Percentiles rank a stretch among this genome's conserved stretches.
These are phyloP conservation scores for Macquaria ambigua DNA, from an alignment of 2,113 vertebrate species.

Conservation along the genomic window DNA sequence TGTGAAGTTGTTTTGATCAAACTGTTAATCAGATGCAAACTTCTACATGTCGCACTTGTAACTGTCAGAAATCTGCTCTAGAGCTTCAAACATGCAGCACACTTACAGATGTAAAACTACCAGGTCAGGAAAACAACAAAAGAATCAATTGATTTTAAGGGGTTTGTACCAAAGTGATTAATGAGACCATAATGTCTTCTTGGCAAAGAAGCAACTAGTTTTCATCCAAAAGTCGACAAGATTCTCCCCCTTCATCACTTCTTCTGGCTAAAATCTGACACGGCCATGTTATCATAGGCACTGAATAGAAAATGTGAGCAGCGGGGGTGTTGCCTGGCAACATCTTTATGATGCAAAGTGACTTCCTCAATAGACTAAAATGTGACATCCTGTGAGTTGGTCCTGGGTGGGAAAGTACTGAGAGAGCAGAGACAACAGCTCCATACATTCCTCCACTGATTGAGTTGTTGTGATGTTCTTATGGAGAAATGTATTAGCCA, in stretches of 20 bases:
- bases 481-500: slow-evolving; percentile 52
- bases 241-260: slow-evolving; percentile 39
- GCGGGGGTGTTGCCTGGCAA: slow-evolving; percentile 78
- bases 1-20: neutral
- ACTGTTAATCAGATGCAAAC: neutral
- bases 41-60: neutral
- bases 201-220: slow-evolving; percentile 51
- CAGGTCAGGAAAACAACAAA: slow-evolving; percentile 26
- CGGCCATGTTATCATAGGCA: slow-evolving; percentile 71
- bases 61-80: neutral
- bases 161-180: slow-evolving; percentile 47
- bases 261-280: slow-evolving; percentile 72
- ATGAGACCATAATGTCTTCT: slow-evolving; percentile 53
- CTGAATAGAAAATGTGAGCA: slow-evolving; percentile 76
- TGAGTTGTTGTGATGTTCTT: slow-evolving; percentile 61
- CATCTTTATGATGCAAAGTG: slow-evolving; percentile 86
- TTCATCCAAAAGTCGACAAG: slow-evolving; percentile 44
- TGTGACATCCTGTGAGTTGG: slow-evolving; percentile 80
- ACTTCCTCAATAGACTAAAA: slow-evolving; percentile 81
- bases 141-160: slow-evolving; percentile 7
- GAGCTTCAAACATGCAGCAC: slow-evolving; percentile 3
- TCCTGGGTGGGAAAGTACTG: slow-evolving; percentile 67
- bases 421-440: slow-evolving; percentile 49
- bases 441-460: slow-evolving; percentile 71
- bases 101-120: slow-evolving; percentile 8